Evolutionary conservation across 2,888 invertebrate species (phyloP).

Genomic region (Eristalinus sepulchralis): DNA sequence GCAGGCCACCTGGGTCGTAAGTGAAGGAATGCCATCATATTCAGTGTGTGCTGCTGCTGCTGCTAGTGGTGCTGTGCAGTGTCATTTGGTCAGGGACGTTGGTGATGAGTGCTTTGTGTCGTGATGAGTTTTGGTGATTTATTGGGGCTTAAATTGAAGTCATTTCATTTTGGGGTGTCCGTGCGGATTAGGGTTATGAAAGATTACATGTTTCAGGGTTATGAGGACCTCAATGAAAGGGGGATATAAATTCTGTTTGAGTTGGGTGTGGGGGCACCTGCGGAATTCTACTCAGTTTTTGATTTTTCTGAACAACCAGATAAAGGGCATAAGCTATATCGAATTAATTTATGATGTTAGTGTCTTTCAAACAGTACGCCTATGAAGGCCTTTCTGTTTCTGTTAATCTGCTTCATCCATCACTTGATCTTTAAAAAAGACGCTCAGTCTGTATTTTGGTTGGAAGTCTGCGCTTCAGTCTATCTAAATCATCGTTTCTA

Average conservation of each 20-base stretch:
- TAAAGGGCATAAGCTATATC: too few species aligned
- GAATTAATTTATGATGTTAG: too few species aligned
- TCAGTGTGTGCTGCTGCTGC: not conserved
- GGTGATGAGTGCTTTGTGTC: not conserved
- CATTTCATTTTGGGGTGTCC: not conserved
- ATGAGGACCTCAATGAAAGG: not conserved
- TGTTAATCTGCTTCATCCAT: too few species aligned
- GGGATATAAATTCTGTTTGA: not conserved
- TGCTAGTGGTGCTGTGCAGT: not conserved
- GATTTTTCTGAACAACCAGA: too few species aligned
- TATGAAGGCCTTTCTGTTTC: too few species aligned
- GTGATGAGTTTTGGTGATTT: not conserved
- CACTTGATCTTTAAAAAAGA: too few species aligned
- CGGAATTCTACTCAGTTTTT: not conserved
- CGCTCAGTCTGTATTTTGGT: too few species aligned
- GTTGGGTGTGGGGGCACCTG: not conserved
- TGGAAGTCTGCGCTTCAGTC: too few species aligned
- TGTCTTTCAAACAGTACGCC: too few species aligned
- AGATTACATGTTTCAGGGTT: not conserved
- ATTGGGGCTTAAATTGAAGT: not conserved
- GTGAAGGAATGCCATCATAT: not conserved
- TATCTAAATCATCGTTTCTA: too few species aligned
- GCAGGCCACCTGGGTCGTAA: not conserved
- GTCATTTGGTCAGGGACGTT: not conserved
- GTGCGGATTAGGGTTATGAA: not conserved